These are phyloP conservation scores for Ardeotis arabs DNA, from an alignment of 2,113 vertebrate species.

Conservation along the genomic window DNA sequence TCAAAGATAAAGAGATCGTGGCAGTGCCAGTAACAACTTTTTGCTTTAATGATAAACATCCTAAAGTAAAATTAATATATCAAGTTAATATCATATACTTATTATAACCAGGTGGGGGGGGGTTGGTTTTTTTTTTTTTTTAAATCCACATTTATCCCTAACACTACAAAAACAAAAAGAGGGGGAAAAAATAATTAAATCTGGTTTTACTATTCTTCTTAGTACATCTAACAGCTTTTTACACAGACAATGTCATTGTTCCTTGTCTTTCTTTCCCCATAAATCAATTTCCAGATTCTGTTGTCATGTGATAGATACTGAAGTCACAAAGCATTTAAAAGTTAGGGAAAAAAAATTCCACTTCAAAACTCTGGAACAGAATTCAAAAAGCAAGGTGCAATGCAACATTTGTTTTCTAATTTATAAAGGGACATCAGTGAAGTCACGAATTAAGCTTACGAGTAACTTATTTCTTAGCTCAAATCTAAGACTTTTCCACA, in stretches of 20 bases:
- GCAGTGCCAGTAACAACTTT: background rate
- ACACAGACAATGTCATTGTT: background rate
- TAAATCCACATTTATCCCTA: background rate
- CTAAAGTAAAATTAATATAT: background rate
- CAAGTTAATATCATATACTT: background rate
- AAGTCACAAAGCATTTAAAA: background rate
- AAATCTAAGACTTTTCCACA: background rate
- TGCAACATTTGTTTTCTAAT: background rate
- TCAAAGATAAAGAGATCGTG: background rate
- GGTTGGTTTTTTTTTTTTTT: background rate
- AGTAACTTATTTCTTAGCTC: background rate
- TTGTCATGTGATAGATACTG: background rate
- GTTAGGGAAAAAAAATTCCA: background rate
- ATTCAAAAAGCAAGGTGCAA: background rate
- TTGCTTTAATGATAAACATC: background rate
- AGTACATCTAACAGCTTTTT: background rate
- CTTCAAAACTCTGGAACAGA: background rate
- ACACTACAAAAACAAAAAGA: background rate
- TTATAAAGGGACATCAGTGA: background rate
- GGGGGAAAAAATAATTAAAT: background rate
- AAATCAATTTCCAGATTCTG: background rate
- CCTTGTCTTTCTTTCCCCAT: background rate
- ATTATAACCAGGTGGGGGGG: background rate
- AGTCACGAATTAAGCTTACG: background rate
- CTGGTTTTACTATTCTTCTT: background rate